These are phyloP conservation scores for Drosophila dives DNA, from an alignment of 2,888 invertebrate species.

Conservation along the genomic window DNA sequence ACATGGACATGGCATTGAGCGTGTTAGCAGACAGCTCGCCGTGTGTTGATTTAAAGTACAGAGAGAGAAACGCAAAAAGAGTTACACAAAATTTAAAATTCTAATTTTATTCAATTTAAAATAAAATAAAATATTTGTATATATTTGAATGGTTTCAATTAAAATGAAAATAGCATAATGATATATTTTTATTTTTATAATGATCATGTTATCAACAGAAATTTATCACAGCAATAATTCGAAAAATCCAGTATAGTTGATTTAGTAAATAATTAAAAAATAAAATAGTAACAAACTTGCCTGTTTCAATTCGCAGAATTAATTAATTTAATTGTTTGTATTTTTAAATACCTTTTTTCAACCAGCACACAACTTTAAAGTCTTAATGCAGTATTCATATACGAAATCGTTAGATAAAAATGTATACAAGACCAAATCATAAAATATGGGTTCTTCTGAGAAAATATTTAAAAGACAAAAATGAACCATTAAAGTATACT, in stretches of 20 bases:
- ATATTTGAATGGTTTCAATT: neutral
- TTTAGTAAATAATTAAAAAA: neutral
- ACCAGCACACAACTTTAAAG: too few relatives aligned
- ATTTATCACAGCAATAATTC: neutral
- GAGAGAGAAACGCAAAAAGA: slow-evolving; percentile 8
- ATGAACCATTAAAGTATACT: neutral
- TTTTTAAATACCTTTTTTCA: neutral
- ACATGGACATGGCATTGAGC: slow-evolving; percentile 63
- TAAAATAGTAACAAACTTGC: too few relatives aligned
- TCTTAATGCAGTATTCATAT: too few relatives aligned
- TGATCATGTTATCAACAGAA: neutral
- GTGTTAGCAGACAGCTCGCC: slow-evolving; percentile 23
- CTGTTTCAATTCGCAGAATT: neutral
- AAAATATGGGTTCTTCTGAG: too few relatives aligned
- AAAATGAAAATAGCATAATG: neutral
- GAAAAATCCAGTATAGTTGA: neutral
- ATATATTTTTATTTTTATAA: neutral
- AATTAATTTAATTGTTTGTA: neutral
- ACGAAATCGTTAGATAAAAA: too few relatives aligned
- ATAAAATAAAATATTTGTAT: neutral
- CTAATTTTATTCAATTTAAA: neutral
- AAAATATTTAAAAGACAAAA: too few relatives aligned
- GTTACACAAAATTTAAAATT: neutral
- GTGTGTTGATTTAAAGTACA: slow-evolving; percentile 41
- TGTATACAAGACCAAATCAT: too few relatives aligned